Percentiles rank a stretch among this genome's conserved stretches.
These are phyloP conservation scores for Acropora yongei DNA, from an alignment of 64 coral and sea anemone genomes.

Conservation along the genomic window DNA sequence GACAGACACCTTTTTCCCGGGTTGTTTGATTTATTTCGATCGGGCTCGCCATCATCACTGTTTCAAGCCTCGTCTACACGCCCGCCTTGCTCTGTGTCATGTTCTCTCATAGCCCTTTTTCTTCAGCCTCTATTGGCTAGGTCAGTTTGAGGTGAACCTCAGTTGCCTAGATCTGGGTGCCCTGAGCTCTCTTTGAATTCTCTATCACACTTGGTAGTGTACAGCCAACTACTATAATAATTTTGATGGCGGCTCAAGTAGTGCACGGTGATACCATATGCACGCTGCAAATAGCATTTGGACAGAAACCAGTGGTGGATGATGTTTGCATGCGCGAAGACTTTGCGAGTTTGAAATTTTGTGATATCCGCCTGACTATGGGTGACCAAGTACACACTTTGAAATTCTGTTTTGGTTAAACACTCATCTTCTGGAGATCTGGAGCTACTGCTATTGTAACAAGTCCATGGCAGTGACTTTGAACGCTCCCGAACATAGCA, in stretches of 20 bases:
- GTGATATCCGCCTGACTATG: slow-evolving; percentile 65
- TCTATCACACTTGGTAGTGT: slow-evolving; percentile 63
- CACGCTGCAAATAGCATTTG: slow-evolving; percentile 1
- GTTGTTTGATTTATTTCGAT: neutral
- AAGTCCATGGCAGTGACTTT: slow-evolving; percentile 15
- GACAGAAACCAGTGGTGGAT: slow-evolving; percentile 4
- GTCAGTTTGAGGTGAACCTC: slow-evolving; percentile 37
- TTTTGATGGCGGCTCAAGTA: slow-evolving; percentile 21
- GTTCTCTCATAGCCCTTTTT: slow-evolving; percentile 23
- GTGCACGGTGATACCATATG: slow-evolving; percentile 19
- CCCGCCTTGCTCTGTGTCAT: slow-evolving; percentile 13
- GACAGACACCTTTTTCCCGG: slow-evolving; percentile 27
- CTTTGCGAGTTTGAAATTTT: slow-evolving; percentile 48
- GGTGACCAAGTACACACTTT: slow-evolving; percentile 68
- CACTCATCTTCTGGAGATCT: slow-evolving; percentile 11
- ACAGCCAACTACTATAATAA: slow-evolving; percentile 65
- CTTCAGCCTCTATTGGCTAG: neutral
- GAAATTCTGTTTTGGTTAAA: slow-evolving; percentile 9
- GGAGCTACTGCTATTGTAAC: slow-evolving; percentile 21
- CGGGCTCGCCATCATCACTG: slow-evolving; percentile 19
- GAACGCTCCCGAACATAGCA: slow-evolving; percentile 30
- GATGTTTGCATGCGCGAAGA: slow-evolving; percentile 39
- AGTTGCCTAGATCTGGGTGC: slow-evolving; percentile 53
- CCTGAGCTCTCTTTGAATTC: slow-evolving; percentile 49
- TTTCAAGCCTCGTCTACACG: neutral